These are phyloP conservation scores for Melanocharis versteri DNA, from an alignment of 2,113 vertebrate species.

Conservation along the genomic window DNA sequence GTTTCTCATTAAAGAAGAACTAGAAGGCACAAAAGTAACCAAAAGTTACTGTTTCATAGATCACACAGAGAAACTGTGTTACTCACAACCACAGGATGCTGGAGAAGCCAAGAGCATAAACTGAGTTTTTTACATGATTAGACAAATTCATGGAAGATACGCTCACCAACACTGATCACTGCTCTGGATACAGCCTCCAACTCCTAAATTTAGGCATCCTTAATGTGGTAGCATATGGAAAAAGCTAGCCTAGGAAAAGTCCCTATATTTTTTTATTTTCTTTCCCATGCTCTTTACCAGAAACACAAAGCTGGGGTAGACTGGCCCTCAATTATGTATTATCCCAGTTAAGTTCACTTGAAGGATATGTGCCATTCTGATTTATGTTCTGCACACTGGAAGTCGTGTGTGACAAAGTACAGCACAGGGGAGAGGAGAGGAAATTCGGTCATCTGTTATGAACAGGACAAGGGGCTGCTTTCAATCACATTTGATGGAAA, in stretches of 20 bases:
- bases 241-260: not conserved
- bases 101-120: not conserved
- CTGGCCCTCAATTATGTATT: not conserved
- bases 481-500: not conserved
- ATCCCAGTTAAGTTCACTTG: not conserved
- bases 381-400: not conserved
- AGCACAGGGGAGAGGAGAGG: not conserved
- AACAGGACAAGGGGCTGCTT: not conserved
- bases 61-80: not conserved
- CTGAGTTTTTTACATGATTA: not conserved
- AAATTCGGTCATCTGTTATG: not conserved
- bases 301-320: not conserved
- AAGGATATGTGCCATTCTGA: not conserved
- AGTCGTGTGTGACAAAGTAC: rapidly evolving
- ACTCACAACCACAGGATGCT: not conserved
- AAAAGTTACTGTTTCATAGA: not conserved
- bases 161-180: not conserved
- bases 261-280: not conserved
- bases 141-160: not conserved
- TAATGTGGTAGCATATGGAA: not conserved
- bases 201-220: not conserved
- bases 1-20: not conserved
- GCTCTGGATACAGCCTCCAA: not conserved
- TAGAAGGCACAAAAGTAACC: not conserved
- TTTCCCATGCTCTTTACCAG: not conserved